Percentiles rank a stretch among this genome's conserved stretches.
phyloP scores from a whole-genome alignment of 2,888 invertebrate species.

The Agrotis ipsilon region DNA sequence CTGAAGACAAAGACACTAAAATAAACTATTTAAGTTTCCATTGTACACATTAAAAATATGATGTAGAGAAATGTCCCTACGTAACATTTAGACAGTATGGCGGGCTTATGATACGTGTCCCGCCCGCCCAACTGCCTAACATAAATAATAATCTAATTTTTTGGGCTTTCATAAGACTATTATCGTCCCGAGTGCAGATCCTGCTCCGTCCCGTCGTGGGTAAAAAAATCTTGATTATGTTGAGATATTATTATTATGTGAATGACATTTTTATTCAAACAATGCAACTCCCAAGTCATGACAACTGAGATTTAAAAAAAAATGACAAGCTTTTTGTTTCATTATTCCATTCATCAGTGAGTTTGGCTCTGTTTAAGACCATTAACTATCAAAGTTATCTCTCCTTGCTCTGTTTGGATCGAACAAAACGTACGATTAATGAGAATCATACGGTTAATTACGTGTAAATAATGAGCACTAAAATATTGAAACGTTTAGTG shows the following conservation, averaged over 20 bases:
- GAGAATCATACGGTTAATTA: slow-evolving; percentile 35
- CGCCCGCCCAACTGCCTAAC: not conserved
- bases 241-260: no score
- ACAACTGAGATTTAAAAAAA: not conserved
- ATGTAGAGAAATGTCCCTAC: no score
- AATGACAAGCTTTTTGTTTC: not conserved
- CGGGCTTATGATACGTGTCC: not conserved
- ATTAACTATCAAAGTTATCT: slow-evolving; percentile 11
- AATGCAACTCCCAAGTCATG: no score
- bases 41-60: no score
- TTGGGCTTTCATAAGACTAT: not conserved
- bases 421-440: slow-evolving; percentile 40
- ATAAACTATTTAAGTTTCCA: no score
- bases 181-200: no score
- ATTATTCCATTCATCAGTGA: not conserved
- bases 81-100: not conserved
- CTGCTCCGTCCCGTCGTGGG: no score
- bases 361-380: not conserved
- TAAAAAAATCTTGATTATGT: no score
- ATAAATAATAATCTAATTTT: not conserved
- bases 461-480: slow-evolving; percentile 33
- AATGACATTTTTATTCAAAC: no score
- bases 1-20: no score
- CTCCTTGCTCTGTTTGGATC: slow-evolving; percentile 40
- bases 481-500: slow-evolving; percentile 29